A percentile compares a stretch with the other conserved stretches of the same genome.
Evolutionary conservation across 2,113 vertebrate genomes (phyloP).

Genomic region (Lamprologus lemairii): DNA sequence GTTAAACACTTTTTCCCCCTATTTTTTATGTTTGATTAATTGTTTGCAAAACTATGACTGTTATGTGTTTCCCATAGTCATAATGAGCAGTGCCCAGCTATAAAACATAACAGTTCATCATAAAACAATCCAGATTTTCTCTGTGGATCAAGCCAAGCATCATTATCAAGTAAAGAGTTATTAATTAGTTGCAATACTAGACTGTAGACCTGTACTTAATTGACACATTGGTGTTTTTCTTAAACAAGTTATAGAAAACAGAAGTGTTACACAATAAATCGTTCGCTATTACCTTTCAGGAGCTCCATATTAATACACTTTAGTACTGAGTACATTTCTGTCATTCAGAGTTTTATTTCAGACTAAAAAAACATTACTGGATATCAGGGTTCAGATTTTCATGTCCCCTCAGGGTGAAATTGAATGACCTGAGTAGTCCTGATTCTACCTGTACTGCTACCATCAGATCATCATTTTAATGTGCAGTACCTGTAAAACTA

Average conservation of each 20-base stretch:
- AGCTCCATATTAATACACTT: background rate
- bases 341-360: background rate
- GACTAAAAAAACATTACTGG: background rate
- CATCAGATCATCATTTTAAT: background rate
- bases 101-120: background rate
- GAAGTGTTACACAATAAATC: background rate
- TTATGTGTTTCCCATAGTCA: background rate
- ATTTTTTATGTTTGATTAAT: background rate
- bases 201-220: background rate
- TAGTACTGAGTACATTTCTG: background rate
- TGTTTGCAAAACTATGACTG: background rate
- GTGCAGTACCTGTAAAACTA: background rate
- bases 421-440: background rate
- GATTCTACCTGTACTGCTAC: background rate
- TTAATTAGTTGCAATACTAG: background rate
- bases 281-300: background rate
- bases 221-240: background rate
- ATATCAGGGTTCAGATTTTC: background rate
- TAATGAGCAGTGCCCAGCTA: background rate
- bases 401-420: background rate
- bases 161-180: background rate
- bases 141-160: background rate
- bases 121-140: background rate
- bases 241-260: background rate
- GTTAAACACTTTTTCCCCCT: fast-evolving